Conservation (phyloP, 2,888 invertebrate genomes). For the Aphrophora alni region DNA sequence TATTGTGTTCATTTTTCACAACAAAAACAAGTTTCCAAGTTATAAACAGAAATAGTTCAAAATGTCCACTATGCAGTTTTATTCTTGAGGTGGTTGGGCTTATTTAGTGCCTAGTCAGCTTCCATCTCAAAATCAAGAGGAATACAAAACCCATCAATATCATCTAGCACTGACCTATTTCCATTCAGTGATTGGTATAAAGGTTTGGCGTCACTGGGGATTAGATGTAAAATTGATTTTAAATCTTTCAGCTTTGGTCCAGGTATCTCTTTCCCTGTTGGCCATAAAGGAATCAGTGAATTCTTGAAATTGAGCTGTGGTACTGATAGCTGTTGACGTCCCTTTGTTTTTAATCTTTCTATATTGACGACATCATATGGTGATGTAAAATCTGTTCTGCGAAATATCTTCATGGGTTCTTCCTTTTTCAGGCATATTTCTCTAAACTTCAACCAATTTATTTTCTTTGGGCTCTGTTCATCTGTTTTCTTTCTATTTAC, state of each 20-base stretch:
- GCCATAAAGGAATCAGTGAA: conserved; percentile 15
- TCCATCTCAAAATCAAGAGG: conserved; percentile 13
- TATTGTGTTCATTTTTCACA: no score
- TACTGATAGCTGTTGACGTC: not conserved
- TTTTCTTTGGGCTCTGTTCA: not conserved
- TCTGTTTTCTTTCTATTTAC: not conserved
- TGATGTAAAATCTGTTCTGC: conserved; percentile 7
- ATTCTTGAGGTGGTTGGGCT: no score
- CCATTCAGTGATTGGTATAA: not conserved
- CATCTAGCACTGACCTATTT: not conserved
- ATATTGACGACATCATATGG: not conserved
- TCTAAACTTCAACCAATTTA: conserved; percentile 20
- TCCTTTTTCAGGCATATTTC: conserved; percentile 6
- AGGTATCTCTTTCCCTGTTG: conserved; percentile 10
- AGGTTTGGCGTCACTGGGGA: conserved; percentile 8
- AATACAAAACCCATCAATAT: conserved; percentile 13
- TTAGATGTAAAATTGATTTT: conserved; percentile 2
- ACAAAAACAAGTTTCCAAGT: no score
- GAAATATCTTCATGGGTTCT: conserved; percentile 14
- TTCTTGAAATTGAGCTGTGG: not conserved
- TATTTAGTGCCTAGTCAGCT: not conserved
- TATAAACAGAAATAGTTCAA: no score
- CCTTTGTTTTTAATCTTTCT: conserved; percentile 4
- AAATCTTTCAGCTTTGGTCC: conserved; percentile 14
- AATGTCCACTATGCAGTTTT: no score